A percentile compares a stretch with the other conserved stretches of the same genome.
Conservation (phyloP, 2,888 invertebrate species). For the Ophion obscuratus region DNA sequence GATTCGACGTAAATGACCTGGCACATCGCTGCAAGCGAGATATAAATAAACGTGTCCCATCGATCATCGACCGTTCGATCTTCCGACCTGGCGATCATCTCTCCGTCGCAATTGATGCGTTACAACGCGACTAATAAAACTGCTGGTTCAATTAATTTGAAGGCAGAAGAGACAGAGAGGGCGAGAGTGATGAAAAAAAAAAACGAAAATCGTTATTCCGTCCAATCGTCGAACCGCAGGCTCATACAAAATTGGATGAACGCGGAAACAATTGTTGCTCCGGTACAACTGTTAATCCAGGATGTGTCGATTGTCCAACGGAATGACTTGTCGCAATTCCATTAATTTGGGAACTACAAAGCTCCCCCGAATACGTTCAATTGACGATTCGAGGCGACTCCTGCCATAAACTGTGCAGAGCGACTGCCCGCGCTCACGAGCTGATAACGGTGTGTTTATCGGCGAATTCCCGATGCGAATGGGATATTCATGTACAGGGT, state of each 20-base stretch:
- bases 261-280: background rate
- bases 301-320: background rate
- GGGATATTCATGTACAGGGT: background rate
- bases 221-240: background rate
- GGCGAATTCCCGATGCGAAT: conserved; percentile 6
- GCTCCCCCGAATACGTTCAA: conserved; percentile 6
- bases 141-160: background rate
- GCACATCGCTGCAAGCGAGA: background rate
- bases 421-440: conserved; percentile 13
- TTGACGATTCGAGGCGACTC: conserved; percentile 25
- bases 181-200: background rate
- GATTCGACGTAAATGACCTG: no score
- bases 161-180: background rate
- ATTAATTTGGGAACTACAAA: conserved; percentile 28
- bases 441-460: conserved; percentile 28
- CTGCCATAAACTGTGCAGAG: conserved; percentile 12
- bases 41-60: background rate
- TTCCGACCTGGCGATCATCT: background rate
- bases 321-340: conserved; percentile 21
- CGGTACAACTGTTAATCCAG: background rate
- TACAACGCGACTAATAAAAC: background rate
- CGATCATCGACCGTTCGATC: background rate
- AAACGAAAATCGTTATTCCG: background rate
- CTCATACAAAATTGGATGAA: conserved; percentile 3
- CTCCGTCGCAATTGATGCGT: background rate